phyloP scores from a whole-genome alignment of 1,140 invertebrate genomes.

The Lepidurus couesii region DNA sequence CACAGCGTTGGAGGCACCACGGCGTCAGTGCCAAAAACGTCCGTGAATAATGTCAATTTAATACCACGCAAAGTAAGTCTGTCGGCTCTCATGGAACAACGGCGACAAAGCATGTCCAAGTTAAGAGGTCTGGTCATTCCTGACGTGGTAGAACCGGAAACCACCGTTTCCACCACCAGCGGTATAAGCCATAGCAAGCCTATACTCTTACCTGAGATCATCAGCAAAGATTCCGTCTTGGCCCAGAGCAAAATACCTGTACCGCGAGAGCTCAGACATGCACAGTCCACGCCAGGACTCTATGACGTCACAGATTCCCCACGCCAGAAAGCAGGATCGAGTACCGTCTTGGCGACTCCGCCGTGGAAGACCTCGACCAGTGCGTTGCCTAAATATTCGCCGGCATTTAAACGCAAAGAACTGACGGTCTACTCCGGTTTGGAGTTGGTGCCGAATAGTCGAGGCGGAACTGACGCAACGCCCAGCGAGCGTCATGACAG shows the following conservation, averaged over 20 bases:
- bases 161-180: conserved; percentile 45
- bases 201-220: conserved; percentile 69
- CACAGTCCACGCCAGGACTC: conserved; percentile 16
- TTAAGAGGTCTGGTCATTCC: conserved; percentile 77
- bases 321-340: neutral
- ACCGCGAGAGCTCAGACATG: conserved; percentile 7
- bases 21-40: conserved; percentile 45
- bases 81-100: conserved; percentile 63
- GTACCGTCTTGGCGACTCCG: conserved; percentile 27
- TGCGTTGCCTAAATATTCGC: conserved; percentile 68
- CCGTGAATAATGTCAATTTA: neutral
- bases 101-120: conserved; percentile 72
- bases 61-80: conserved; percentile 36
- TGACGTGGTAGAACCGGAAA: conserved; percentile 52
- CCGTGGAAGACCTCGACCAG: conserved; percentile 45
- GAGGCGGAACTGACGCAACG: conserved; percentile 35
- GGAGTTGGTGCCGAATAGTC: conserved; percentile 40
- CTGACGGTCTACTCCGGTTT: conserved; percentile 55
- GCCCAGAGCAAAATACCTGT: neutral
- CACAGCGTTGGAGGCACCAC: conserved; percentile 44
- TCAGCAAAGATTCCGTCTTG: conserved; percentile 54
- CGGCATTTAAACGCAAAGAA: conserved; percentile 71
- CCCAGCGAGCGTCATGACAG: conserved; percentile 36
- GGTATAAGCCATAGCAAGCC: conserved; percentile 42
- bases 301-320: conserved; percentile 24